Evolutionary conservation across 2,797 vertebrate genomes (phyloP), one percentile per base, ranked within the genome.

Genomic region (Pseudochromis fuscus): DNA sequence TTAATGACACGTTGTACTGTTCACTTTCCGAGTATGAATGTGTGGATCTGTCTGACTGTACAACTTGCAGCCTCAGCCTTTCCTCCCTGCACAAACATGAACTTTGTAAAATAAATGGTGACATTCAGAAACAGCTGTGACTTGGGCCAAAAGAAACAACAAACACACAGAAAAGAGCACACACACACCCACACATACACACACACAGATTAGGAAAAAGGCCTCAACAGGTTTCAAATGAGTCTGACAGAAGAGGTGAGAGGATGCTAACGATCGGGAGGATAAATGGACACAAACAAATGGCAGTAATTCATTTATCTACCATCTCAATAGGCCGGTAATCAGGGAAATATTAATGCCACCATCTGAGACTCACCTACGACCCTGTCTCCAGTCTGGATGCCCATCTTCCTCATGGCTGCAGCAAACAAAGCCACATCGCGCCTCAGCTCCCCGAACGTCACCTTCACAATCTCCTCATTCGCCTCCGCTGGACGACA

Each of bases 321-420:
- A n/a, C n/a, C n/a, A n/a, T n/a, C n/a, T n/a, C n/a, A n/a, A n/a
- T n/a, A n/a, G n/a, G n/a, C n/a, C n/a, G n/a, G n/a, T n/a, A n/a
- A n/a, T n/a, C n/a, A n/a, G n/a, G n/a, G n/a, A n/a, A n/a, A n/a
- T n/a, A n/a, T n/a, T n/a, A n/a, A n/a, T n/a, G n/a, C n/a, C n/a
- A n/a, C n/a, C n/a, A 50, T 21, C 0, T 23, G 9, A 30, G 16
- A 90, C 96, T 95, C 78, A 99, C 97, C 97, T 1, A 97, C 96
- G 0, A 99, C 96, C 52, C 97, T 87, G 92, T 99, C 98, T 44
- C 97, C 96, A 0, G 74, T 93, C 85, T 91, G 91, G 44, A 99
- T 27, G 1, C 97, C 97, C 95, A 97, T 96, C 88, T 96, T 98
- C 89, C 97, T 95, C 96, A 99, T 97, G 38, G 98, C 97, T 0